Base-by-base conservation (phyloP, 2,888 invertebrate species). In the Stegana nigrithorax region DNA sequence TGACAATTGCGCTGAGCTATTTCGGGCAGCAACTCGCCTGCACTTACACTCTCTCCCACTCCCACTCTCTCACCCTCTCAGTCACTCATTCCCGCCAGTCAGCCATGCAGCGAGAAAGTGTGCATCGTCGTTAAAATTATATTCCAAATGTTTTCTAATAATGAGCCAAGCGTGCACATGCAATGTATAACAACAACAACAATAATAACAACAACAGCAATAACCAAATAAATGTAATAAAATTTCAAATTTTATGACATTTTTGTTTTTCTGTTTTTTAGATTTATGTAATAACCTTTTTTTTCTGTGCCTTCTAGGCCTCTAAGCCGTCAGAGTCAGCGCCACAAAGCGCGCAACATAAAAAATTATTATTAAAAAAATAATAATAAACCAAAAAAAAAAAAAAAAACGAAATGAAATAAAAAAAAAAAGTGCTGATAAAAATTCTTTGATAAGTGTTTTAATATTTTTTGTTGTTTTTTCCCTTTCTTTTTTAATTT, bases 201-300 rank as follows among this genome's bases (percentile, higher is more conserved):
- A 32, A 32, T 32, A 42, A 42, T 1, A 27, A 14, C 12, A 1
- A 12, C 2, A 21, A 23, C 21, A 23, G 25, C 8, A 47, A 47
- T 23, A 25, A 50, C 12, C 4, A 4, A 51, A 51, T 7, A 51
- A 53, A 29, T 55, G 63, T 64, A 67, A 67, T 67, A 63, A 67
- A 67, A 67, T 63, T 63, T 19, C 60, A 59, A 63, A 32, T 66
- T 68, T 66, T 63, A 68, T 39, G 68, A 64, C 65, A 50, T 64
- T 62, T 63, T 59, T 57, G 59, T 59, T 2, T 19, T 6, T 45
- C 19, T 14, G 14, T 19, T 45, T 56, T 36, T 29, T 53, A 4
- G 21, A 21, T 23, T 19, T 25, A 5, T 25, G 8, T 47, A 23
- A 23, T 23, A 23, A 47, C 47, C 47, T 23, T 47, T 21, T 47